Evolutionary conservation across 2,113 vertebrate genomes (phyloP).

Genomic region (Zapornia atra): DNA sequence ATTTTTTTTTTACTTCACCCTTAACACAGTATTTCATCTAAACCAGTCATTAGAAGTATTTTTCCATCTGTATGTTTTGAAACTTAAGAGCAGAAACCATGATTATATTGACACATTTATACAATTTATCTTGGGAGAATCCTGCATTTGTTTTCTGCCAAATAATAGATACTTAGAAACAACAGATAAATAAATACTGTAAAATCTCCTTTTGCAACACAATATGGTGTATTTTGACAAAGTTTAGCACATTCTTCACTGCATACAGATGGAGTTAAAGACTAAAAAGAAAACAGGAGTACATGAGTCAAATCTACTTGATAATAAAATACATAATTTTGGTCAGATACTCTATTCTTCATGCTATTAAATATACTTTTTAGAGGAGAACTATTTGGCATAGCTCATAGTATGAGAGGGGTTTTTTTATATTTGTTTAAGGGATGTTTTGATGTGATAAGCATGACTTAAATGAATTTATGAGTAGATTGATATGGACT

Average conservation of each 20-base stretch:
- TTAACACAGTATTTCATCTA: neutral
- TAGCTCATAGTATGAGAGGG: neutral
- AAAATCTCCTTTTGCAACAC: neutral
- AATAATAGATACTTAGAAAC: neutral
- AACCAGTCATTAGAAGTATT: neutral
- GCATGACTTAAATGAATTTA: neutral
- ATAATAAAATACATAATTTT: neutral
- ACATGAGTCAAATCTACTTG: neutral
- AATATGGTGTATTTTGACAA: neutral
- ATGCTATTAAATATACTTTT: neutral
- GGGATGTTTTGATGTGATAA: neutral
- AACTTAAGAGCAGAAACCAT: neutral
- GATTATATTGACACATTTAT: neutral
- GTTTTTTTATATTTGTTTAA: neutral
- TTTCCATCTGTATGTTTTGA: neutral
- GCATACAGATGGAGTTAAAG: neutral
- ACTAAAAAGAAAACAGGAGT: neutral
- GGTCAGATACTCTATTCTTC: neutral
- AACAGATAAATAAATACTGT: neutral
- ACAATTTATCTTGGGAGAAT: neutral
- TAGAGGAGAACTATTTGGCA: neutral
- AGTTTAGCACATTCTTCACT: neutral
- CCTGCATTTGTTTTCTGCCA: neutral
- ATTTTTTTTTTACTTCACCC: neutral
- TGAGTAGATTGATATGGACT: neutral